phyloP scores from a whole-genome alignment of 2,113 vertebrate genomes.

The Caloenas nicobarica region DNA sequence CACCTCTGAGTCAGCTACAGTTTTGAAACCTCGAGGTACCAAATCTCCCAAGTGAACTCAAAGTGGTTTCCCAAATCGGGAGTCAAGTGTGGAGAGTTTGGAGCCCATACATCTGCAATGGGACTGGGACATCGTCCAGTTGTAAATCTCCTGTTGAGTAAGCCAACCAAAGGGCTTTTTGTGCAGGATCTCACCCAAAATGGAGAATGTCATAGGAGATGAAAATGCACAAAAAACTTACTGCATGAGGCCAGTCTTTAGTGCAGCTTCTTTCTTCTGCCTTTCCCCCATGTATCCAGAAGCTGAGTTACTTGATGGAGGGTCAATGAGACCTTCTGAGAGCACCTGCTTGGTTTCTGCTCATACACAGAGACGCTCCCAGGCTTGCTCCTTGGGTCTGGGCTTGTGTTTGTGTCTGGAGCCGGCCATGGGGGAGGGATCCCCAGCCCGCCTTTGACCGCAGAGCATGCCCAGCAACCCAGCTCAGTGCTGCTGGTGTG shows the following conservation, averaged over 20 bases:
- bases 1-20: background rate
- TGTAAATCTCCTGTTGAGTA: fast-evolving
- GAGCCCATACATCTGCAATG: background rate
- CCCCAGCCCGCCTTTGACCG: background rate
- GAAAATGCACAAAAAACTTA: background rate
- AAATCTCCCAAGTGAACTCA: background rate
- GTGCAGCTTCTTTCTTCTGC: background rate
- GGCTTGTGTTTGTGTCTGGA: background rate
- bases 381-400: background rate
- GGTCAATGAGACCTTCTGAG: background rate
- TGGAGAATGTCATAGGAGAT: background rate
- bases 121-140: background rate
- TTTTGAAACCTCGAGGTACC: background rate
- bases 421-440: background rate
- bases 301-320: background rate
- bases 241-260: background rate
- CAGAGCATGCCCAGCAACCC: background rate
- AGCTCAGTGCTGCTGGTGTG: background rate
- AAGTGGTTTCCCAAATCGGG: background rate
- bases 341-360: background rate
- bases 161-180: background rate
- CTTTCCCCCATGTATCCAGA: background rate
- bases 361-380: background rate
- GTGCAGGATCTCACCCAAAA: background rate
- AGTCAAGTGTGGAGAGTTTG: background rate